phyloP scores from a whole-genome alignment of 2,888 invertebrate genomes.

The Graphium colonna region DNA sequence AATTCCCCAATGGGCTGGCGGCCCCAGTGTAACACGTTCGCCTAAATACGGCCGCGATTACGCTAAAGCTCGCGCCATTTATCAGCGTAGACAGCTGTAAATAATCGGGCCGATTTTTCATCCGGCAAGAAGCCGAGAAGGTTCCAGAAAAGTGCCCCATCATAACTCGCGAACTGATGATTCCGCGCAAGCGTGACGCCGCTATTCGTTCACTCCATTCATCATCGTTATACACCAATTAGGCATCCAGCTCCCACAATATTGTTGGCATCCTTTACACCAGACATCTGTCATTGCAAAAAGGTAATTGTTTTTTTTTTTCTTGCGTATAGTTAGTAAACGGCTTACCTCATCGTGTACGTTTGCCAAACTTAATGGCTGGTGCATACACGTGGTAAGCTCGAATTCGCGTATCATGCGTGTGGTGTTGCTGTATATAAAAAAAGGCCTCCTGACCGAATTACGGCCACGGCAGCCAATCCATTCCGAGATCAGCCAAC shows the following conservation, averaged over 20 bases:
- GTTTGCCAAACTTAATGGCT: too few species aligned
- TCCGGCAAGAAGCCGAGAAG: slow-evolving; percentile 10
- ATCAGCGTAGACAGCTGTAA: slow-evolving; percentile 22
- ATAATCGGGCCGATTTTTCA: slow-evolving; percentile 22
- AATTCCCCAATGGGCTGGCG: too few species aligned
- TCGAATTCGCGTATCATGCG: too few species aligned
- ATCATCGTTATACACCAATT: slow-evolving; percentile 49
- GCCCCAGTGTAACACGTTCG: background rate
- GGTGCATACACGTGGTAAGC: too few species aligned
- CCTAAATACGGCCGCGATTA: slow-evolving; percentile 14
- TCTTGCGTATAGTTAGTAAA: background rate
- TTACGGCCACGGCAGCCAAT: too few species aligned
- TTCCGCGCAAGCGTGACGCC: slow-evolving; percentile 30
- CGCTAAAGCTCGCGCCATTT: slow-evolving; percentile 16
- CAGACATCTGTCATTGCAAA: slow-evolving; percentile 16
- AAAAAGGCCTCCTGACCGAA: too few species aligned
- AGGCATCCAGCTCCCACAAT: slow-evolving; percentile 31
- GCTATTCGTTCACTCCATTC: slow-evolving; percentile 37
- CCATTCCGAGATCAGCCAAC: too few species aligned
- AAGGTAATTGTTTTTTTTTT: background rate
- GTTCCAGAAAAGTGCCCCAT: slow-evolving; percentile 15
- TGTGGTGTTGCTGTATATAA: too few species aligned
- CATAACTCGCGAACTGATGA: slow-evolving; percentile 21
- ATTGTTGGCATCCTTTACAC: slow-evolving; percentile 19
- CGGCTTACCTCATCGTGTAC: too few species aligned